A percentile compares a stretch with the other conserved stretches of the same genome.
Conservation (phyloP, 2,888 invertebrate species). For the Nesidiocoris tenuis region DNA sequence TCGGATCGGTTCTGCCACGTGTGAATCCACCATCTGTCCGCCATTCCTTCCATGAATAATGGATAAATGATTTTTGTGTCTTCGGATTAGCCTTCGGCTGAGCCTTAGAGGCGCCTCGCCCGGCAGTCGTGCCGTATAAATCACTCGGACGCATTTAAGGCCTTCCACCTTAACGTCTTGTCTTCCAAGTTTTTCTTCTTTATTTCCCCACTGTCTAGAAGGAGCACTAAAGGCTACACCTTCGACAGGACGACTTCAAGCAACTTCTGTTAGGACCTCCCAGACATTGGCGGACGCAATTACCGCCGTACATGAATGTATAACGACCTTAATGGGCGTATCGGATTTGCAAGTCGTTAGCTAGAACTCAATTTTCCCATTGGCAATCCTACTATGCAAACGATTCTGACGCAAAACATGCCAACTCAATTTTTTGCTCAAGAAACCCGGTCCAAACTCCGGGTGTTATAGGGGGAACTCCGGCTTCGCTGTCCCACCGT, state of each 20-base stretch:
- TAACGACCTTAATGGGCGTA: conserved; percentile 27
- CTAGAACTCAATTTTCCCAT: too few relatives aligned
- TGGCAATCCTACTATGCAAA: too few relatives aligned
- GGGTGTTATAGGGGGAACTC: too few relatives aligned
- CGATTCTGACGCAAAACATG: too few relatives aligned
- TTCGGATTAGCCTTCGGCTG: conserved; percentile 35
- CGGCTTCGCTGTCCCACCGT: too few relatives aligned
- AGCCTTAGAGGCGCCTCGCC: conserved; percentile 27
- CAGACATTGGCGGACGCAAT: conserved; percentile 12
- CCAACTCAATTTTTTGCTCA: too few relatives aligned
- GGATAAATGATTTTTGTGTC: conserved; percentile 35
- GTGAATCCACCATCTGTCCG: too few relatives aligned
- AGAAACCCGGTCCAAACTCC: too few relatives aligned
- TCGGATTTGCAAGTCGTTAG: too few relatives aligned
- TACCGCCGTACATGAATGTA: conserved; percentile 25
- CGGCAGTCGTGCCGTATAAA: conserved; percentile 12
- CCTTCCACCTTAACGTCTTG: neutral
- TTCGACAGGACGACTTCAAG: neutral
- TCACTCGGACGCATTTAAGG: conserved; percentile 4
- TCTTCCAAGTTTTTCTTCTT: neutral
- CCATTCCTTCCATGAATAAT: conserved; percentile 25
- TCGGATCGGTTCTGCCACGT: neutral
- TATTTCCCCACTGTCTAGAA: neutral
- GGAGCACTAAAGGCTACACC: neutral
- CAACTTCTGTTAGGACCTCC: conserved; percentile 8